A percentile compares a stretch with the other conserved stretches of the same genome.
These are phyloP conservation scores for Jaculus jaculus DNA, from an alignment of 2,113 vertebrate genomes.

Conservation along the genomic window DNA sequence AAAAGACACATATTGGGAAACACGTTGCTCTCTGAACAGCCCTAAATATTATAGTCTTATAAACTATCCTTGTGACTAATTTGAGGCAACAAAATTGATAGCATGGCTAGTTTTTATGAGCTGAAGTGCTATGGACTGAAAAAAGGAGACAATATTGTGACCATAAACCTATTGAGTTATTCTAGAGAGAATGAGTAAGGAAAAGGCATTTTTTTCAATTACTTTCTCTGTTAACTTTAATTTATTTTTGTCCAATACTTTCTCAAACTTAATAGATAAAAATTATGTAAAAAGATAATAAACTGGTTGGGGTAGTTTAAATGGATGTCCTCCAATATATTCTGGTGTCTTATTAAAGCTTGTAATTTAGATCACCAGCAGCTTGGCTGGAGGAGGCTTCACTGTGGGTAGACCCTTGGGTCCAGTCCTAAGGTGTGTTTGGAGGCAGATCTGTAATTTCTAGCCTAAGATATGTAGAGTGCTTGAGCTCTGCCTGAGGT, in stretches of 20 bases:
- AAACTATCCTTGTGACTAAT: conserved; percentile 8
- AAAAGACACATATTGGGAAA: not conserved
- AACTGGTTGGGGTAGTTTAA: not conserved
- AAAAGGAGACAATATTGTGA: not conserved
- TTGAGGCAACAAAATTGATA: not conserved
- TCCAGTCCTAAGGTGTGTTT: no score
- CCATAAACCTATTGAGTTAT: not conserved
- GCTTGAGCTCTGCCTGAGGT: no score
- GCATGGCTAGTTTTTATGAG: not conserved
- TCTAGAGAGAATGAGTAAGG: not conserved
- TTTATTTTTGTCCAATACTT: not conserved
- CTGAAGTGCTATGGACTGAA: not conserved
- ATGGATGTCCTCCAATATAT: no score
- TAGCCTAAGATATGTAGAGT: no score
- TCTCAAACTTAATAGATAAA: not conserved
- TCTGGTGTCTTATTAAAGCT: no score
- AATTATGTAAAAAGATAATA: not conserved
- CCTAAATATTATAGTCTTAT: not conserved
- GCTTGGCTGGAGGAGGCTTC: no score
- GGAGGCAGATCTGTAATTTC: no score
- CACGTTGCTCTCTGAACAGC: not conserved
- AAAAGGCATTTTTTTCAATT: not conserved
- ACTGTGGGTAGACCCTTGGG: no score
- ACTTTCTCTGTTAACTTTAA: not conserved
- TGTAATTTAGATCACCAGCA: no score